Conservation (phyloP, 1,140 invertebrate genomes). For the Drosophila sproati region DNA sequence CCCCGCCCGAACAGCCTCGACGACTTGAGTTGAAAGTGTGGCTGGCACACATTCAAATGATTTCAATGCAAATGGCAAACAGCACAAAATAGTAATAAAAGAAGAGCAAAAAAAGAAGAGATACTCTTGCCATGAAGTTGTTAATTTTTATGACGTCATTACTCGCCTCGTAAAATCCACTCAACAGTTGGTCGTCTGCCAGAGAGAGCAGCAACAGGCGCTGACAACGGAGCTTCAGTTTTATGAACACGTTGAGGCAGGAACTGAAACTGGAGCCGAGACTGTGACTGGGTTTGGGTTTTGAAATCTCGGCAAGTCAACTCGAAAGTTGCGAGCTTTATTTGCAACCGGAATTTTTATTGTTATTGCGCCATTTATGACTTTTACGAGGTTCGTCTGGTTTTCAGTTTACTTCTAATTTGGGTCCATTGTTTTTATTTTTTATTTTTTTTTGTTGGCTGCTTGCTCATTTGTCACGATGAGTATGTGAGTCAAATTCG, state of each 20-base stretch:
- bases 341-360: slow-evolving; percentile 81
- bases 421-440: slow-evolving; percentile 55
- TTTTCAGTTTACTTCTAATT: slow-evolving; percentile 62
- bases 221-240: slow-evolving; percentile 48
- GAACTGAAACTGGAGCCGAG: slow-evolving; percentile 6
- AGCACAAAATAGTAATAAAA: slow-evolving; percentile 35
- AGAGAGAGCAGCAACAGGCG: slow-evolving; percentile 69
- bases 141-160: slow-evolving; percentile 84
- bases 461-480: slow-evolving; percentile 33
- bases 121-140: slow-evolving; percentile 63
- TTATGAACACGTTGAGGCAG: slow-evolving; percentile 69
- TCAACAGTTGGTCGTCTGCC: slow-evolving; percentile 75
- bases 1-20: neutral
- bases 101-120: slow-evolving; percentile 11
- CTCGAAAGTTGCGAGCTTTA: slow-evolving; percentile 71
- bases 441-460: neutral
- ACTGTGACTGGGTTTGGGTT: slow-evolving; percentile 19
- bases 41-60: slow-evolving; percentile 60
- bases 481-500: slow-evolving; percentile 32
- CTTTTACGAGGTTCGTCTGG: slow-evolving; percentile 65
- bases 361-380: slow-evolving; percentile 78
- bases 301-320: slow-evolving; percentile 53
- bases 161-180: slow-evolving; percentile 79
- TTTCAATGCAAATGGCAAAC: slow-evolving; percentile 53
- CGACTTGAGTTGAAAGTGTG: slow-evolving; percentile 19